Conservation (phyloP, 1,140 invertebrate species). For the Camponotus floridanus region DNA sequence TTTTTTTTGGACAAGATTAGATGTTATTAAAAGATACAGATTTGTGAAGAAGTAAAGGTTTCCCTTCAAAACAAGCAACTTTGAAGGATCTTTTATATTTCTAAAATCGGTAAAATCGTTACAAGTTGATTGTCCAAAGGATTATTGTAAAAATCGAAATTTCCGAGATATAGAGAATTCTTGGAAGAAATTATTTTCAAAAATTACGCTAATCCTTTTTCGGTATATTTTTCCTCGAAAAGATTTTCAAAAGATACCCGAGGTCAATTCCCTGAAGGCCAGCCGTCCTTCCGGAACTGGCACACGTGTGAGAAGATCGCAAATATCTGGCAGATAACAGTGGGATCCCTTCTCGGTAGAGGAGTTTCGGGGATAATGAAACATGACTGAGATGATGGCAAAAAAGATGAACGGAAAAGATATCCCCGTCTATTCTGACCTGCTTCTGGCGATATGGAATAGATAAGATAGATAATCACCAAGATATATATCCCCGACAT, state of each 20-base stretch:
- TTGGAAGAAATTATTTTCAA: not conserved
- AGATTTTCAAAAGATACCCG: slow-evolving; percentile 17
- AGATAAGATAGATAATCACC: slow-evolving; percentile 71
- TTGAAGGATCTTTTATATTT: not conserved
- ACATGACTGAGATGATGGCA: slow-evolving; percentile 24
- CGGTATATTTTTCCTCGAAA: not conserved
- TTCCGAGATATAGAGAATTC: too few species aligned
- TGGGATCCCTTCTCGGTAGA: slow-evolving; percentile 6
- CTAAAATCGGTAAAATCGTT: not conserved
- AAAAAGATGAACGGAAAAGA: not conserved
- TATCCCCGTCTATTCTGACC: slow-evolving; percentile 37
- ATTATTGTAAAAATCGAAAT: not conserved
- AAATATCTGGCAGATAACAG: slow-evolving; percentile 64
- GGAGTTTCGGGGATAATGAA: slow-evolving; percentile 45
- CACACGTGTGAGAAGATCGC: slow-evolving; percentile 65
- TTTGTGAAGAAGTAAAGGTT: not conserved
- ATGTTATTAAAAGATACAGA: not conserved
- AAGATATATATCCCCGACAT: not conserved
- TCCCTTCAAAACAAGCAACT: not conserved
- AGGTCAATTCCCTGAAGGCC: slow-evolving; percentile 80
- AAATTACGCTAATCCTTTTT: slow-evolving; percentile 2
- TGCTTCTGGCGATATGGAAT: slow-evolving; percentile 45
- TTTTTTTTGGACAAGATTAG: not conserved
- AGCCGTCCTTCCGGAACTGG: slow-evolving; percentile 79
- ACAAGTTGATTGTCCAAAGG: not conserved